Conservation (phyloP, 2,888 invertebrate genomes). For the Phania funesta region DNA sequence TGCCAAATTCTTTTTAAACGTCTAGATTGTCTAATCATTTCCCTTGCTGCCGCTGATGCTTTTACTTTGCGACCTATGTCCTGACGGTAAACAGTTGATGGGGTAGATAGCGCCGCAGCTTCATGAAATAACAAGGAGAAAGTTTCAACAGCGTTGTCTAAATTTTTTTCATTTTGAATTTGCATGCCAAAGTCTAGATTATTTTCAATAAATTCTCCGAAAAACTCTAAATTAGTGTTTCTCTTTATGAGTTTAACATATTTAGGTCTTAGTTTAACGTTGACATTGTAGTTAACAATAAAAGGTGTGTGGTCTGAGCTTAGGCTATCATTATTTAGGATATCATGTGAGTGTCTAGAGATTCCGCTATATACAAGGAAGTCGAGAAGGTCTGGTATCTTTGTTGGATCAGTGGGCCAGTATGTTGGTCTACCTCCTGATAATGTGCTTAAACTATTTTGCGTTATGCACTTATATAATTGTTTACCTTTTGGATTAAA, state of each 20-base stretch:
- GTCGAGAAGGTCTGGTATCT: too few species aligned
- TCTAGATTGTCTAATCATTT: neutral
- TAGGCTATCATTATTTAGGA: constrained; percentile 2
- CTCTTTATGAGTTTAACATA: neutral
- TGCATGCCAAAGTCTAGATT: neutral
- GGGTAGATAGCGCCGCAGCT: neutral
- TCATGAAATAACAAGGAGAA: constrained; percentile 14
- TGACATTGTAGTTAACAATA: neutral
- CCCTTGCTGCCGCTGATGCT: neutral
- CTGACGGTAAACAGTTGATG: neutral
- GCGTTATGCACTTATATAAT: neutral
- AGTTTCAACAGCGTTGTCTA: neutral
- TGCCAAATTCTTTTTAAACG: constrained; percentile 9
- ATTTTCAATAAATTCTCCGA: neutral
- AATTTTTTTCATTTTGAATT: neutral
- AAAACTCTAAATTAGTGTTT: neutral
- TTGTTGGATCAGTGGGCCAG: too few species aligned
- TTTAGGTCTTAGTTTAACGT: constrained; percentile 1
- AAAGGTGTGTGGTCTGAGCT: neutral
- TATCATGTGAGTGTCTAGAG: neutral
- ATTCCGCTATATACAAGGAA: neutral
- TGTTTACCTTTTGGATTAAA: neutral
- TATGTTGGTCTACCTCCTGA: neutral
- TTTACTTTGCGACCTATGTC: neutral
- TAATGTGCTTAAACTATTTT: neutral